Evolutionary conservation across 2,888 invertebrate species (phyloP), one percentile per base, ranked within the genome.

Genomic region (Mellilla xanthometata): DNA sequence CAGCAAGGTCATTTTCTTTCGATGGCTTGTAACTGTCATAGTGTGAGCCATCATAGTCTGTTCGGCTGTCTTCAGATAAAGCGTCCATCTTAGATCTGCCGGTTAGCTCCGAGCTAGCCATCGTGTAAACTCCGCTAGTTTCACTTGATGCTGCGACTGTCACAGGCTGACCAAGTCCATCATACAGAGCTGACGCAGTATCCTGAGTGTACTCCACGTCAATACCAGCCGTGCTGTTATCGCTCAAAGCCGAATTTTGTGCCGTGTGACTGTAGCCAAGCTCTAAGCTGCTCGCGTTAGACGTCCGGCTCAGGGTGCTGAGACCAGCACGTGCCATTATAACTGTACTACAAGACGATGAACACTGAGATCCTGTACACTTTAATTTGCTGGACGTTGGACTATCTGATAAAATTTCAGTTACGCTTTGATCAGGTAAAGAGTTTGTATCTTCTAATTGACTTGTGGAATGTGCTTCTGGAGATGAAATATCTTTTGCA

Each of bases 341-440:
- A n/a, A 96, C 95, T 23, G 96, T 96, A 68, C 96, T 96, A 72
- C 96, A 96, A 13, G 95, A 95, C 39, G 96, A 96, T 43, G 95
- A 95, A 76, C 96, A 96, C 72, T 96, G 96, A 13, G 95, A 95
- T 39, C 94, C 95, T 30, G 93, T 91, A 70, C 93, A 94, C 76
- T 93, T 89, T 19, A 87, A 83, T 65, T 91, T 91, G 60, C 86
- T 91, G 29, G 92, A 91, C 34, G 81, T 81, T 23, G 92, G 92
- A 62, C 92, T 92, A 40, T 91, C 91, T 57, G 90, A 87, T 58
- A 88, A 78, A 29, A 79, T 89, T 81, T 80, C 92, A 66, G 73
- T 81, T 62, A 50, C 78, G 76, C 43, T 88, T 71, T 81, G 81
- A 56, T 87, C 88, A 45, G 81, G 75, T 58, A 81, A 67, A 52